phyloP scores from a whole-genome alignment of 1,140 invertebrate species.

The Melipona quadrifasciata region DNA sequence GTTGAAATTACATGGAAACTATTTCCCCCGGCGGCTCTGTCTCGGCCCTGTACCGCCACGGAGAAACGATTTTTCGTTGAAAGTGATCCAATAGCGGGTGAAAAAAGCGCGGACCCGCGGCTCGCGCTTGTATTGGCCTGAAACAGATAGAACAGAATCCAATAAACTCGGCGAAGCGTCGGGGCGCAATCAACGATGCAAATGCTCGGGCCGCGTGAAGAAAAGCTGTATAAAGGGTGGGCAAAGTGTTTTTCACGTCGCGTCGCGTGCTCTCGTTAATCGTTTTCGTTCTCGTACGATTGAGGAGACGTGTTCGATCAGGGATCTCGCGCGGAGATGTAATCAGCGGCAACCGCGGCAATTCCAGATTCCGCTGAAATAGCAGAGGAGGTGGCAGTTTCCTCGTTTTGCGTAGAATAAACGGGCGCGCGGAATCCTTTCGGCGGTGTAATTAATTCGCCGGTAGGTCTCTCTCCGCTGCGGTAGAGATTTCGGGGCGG shows the following conservation, averaged over 20 bases:
- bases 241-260: conserved; percentile 8
- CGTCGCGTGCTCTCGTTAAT: neutral
- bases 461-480: neutral
- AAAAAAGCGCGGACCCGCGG: conserved; percentile 22
- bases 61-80: conserved; percentile 38
- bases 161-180: conserved; percentile 42
- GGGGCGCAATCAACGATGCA: conserved; percentile 47
- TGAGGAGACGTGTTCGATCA: neutral
- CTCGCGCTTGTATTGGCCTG: conserved; percentile 28
- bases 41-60: conserved; percentile 16
- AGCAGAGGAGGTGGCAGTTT: too few species aligned
- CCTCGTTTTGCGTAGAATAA: conserved; percentile 1
- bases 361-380: neutral
- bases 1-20: conserved; percentile 52
- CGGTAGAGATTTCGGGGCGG: neutral
- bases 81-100: conserved; percentile 31
- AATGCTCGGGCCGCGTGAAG: conserved; percentile 30
- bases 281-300: neutral
- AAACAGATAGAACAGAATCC: conserved; percentile 31
- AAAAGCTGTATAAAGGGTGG: conserved; percentile 9
- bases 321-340: neutral
- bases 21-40: conserved; percentile 34
- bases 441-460: conserved; percentile 15
- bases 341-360: neutral
- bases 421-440: neutral